A percentile compares a stretch with the other conserved stretches of the same genome.
phyloP scores from a whole-genome alignment of 2,888 invertebrate species.

The Meteorus cinctellus region DNA sequence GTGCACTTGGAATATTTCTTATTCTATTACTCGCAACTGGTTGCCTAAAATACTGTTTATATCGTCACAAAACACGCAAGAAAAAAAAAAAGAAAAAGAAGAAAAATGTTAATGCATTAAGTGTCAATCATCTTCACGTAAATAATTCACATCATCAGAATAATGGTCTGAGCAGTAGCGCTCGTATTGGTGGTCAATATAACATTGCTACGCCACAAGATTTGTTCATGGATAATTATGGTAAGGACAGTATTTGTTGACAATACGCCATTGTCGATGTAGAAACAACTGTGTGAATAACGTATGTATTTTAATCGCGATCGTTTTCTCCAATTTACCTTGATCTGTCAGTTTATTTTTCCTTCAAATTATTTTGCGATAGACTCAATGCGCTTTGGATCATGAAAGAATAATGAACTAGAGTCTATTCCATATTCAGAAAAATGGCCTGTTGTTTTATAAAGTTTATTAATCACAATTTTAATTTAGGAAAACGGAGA shows the following conservation, averaged over 20 bases:
- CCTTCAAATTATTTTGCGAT: constrained; percentile 13
- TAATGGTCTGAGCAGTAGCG: constrained; percentile 74
- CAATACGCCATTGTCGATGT: constrained; percentile 74
- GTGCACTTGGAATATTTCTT: constrained; percentile 78
- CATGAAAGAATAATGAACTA: constrained; percentile 11
- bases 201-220: constrained; percentile 64
- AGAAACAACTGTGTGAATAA: constrained; percentile 71
- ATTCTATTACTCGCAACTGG: constrained; percentile 78
- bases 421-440: background rate
- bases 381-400: background rate
- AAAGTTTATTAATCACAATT: background rate
- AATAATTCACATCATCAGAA: constrained; percentile 77
- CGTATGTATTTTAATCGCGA: constrained; percentile 41
- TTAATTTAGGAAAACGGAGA: background rate
- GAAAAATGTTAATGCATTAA: constrained; percentile 75
- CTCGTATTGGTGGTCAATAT: constrained; percentile 63
- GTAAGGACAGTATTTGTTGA: constrained; percentile 85
- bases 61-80: constrained; percentile 76
- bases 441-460: background rate
- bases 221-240: constrained; percentile 72
- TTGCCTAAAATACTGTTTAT: constrained; percentile 76
- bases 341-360: constrained; percentile 22
- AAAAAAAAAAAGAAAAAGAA: constrained; percentile 71
- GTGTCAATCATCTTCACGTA: constrained; percentile 76
- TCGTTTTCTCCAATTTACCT: background rate